Conservation (phyloP, 2,888 invertebrate genomes). For the Beris chalybata region DNA sequence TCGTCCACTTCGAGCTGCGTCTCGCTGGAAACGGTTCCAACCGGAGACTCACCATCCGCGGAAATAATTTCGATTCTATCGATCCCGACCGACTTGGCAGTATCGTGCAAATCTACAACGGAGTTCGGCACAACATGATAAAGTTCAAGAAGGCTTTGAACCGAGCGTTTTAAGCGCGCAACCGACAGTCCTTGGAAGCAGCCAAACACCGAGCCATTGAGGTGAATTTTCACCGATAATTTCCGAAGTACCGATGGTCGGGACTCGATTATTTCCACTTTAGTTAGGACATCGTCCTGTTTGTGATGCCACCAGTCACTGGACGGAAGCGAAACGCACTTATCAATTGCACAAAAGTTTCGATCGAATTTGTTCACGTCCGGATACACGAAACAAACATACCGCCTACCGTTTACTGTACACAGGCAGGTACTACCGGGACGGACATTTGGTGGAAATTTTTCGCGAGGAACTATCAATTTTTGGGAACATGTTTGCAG, state of each 20-base stretch:
- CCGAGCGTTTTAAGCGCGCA: not conserved
- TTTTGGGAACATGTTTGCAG: slow-evolving; percentile 40
- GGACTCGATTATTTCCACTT: slow-evolving; percentile 39
- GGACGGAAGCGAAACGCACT: slow-evolving; percentile 37
- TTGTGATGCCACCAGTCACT: slow-evolving; percentile 27
- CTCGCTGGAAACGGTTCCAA: slow-evolving; percentile 20
- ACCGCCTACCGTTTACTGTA: slow-evolving; percentile 38
- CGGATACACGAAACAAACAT: slow-evolving; percentile 43
- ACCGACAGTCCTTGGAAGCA: not conserved
- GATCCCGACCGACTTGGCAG: not conserved
- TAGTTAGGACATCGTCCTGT: slow-evolving; percentile 20
- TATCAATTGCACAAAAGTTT: slow-evolving; percentile 46
- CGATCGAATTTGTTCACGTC: slow-evolving; percentile 37
- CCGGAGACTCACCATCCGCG: not conserved
- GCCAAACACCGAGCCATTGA: slow-evolving; percentile 1
- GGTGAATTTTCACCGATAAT: slow-evolving; percentile 6
- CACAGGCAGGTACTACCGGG: slow-evolving; percentile 45
- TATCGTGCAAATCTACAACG: not conserved
- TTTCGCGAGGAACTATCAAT: slow-evolving; percentile 41
- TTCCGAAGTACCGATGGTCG: slow-evolving; percentile 5
- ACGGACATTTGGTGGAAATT: slow-evolving; percentile 31
- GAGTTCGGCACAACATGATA: not conserved
- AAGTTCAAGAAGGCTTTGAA: not conserved
- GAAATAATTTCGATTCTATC: slow-evolving; percentile 9
- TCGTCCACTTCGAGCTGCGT: slow-evolving; percentile 44